Base-by-base conservation (phyloP, 2,797 vertebrate species). In the Sphaeramia orbicularis region DNA sequence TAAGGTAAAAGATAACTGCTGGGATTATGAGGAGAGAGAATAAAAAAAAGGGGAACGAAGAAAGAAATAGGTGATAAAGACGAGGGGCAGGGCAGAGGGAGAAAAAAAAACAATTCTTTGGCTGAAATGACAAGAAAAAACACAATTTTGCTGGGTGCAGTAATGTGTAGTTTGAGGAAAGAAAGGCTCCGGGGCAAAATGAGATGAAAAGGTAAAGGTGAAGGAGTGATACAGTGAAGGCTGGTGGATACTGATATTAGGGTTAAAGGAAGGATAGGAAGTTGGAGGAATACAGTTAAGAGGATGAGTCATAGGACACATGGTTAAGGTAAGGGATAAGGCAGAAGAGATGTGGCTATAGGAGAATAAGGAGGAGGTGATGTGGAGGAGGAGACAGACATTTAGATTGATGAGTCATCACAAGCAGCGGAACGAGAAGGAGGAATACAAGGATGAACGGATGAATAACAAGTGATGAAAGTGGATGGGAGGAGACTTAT, bases 351-450 rank as follows among this genome's bases (percentile, higher is more conserved):
- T 55, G 66, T 12, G 36, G 64, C 15, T 65, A 71, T 54, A 55
- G n/a, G 45, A 48, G 56, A 12, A 59, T 36, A 8, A 48, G 16
- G 48, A 70, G 50, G 66, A 45, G 30, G 63, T 43, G 65, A 53
- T 42, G 51, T 45, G 58, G 65, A 65, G 54, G 48, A 71, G 56
- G 55, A 52, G 62, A 21, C 65, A 59, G 66, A 68, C 63, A 65
- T 82, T 80, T 72, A 78, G 75, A 89, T 65, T 87, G 75, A 87
- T 91, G 81, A 85, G 71, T 88, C 84, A 83, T 80, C 84, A 78
- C 27, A 58, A 0, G 13, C 13, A 18, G 13, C 10, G 38, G 37
- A 58, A 67, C 18, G 59, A 67, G 48, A 59, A 43, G 60, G 45
- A 63, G 18, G 15, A 48, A 47, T 51, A 49, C 38, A 71, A 9